Conservation (phyloP, 2,113 vertebrate genomes). For the Mionectes macconnelli region DNA sequence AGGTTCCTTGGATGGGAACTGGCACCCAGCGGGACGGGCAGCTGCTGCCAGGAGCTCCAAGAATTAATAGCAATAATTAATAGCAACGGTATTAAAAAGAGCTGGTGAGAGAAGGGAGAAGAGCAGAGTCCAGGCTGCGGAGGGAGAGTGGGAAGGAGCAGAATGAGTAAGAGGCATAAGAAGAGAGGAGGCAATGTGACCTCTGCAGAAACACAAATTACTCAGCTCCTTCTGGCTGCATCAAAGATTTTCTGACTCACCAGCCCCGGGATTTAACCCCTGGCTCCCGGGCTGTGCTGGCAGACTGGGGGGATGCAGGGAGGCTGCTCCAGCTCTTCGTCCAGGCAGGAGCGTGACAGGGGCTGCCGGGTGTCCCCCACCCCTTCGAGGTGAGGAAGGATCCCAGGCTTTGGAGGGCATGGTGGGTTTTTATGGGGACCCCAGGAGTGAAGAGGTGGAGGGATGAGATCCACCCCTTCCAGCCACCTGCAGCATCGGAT, state of each 20-base stretch:
- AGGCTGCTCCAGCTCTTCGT: neutral
- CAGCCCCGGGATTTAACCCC: slow-evolving; percentile 16
- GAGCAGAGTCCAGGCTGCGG: neutral
- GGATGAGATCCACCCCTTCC: neutral
- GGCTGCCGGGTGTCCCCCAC: neutral
- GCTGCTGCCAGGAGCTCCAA: neutral
- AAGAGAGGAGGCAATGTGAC: slow-evolving; percentile 33
- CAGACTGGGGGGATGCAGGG: neutral
- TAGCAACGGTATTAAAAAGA: neutral
- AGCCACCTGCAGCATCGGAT: neutral
- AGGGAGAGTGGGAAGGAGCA: slow-evolving; percentile 8
- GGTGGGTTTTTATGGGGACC: neutral
- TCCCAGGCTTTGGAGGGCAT: neutral
- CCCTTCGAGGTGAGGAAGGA: neutral
- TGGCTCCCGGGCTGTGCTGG: neutral
- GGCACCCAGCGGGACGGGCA: neutral
- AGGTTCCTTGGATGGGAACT: neutral
- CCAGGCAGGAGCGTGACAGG: rapidly evolving
- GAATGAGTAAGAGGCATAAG: neutral
- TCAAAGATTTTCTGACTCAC: slow-evolving; percentile 34
- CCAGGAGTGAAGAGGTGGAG: neutral
- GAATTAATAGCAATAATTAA: neutral
- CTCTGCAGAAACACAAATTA: slow-evolving; percentile 16
- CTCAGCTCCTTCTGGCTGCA: slow-evolving; percentile 21
- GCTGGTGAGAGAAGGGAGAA: neutral